phyloP scores from a whole-genome alignment of 2,113 vertebrate genomes.

The Puma concolor region DNA sequence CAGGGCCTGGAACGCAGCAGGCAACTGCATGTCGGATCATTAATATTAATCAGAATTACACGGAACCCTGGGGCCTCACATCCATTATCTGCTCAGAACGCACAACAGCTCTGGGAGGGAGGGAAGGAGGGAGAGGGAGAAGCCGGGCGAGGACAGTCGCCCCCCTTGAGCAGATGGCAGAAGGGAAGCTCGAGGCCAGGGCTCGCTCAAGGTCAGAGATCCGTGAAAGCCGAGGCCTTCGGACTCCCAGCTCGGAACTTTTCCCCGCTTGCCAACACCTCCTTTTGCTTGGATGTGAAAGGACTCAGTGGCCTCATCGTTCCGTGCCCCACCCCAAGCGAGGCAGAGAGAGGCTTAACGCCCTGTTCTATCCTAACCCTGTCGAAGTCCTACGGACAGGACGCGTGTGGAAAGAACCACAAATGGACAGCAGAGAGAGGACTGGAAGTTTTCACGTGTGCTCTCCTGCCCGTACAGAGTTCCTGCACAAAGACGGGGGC shows the following conservation, averaged over 20 bases:
- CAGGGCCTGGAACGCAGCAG: constrained; percentile 86
- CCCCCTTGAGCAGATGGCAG: constrained; percentile 31
- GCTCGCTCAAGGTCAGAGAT: not conserved
- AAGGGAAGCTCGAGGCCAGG: not conserved
- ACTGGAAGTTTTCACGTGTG: not conserved
- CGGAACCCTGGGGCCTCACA: constrained; percentile 35
- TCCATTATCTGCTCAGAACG: not conserved
- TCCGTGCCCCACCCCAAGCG: rapidly evolving
- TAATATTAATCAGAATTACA: constrained; percentile 72
- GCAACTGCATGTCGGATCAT: constrained; percentile 88
- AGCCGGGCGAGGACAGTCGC: not conserved
- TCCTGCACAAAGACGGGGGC: not conserved
- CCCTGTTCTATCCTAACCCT: not conserved
- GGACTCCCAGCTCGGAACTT: rapidly evolving
- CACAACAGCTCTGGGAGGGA: constrained; percentile 51
- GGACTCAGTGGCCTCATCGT: rapidly evolving
- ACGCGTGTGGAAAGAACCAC: not conserved
- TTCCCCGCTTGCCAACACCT: not conserved
- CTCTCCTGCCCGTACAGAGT: not conserved
- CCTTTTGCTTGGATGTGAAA: not conserved
- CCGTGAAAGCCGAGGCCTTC: not conserved
- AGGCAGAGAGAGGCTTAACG: rapidly evolving
- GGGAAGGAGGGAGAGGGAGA: not conserved
- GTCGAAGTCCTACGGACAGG: not conserved
- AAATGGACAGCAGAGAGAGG: not conserved